Evolutionary conservation across 2,113 vertebrate species (phyloP).

Genomic region (Ctenomys sociabilis): DNA sequence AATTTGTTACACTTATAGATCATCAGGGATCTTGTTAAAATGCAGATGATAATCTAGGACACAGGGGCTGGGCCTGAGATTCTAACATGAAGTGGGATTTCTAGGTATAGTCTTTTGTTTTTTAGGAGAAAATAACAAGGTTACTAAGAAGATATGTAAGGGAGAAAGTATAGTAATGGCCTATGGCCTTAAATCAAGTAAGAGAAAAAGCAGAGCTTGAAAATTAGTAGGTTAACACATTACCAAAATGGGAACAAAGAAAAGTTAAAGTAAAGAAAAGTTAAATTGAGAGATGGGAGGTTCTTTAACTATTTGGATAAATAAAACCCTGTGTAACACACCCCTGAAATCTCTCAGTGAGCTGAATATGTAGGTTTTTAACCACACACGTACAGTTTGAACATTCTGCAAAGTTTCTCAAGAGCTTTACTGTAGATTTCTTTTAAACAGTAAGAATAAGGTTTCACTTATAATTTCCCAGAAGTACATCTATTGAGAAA

Average conservation of each 20-base stretch:
- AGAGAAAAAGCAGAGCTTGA: neutral
- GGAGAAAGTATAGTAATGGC: neutral
- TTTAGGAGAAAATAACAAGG: neutral
- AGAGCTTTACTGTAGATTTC: neutral
- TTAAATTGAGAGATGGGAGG: neutral
- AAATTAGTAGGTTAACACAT: neutral
- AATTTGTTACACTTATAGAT: neutral
- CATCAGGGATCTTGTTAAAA: neutral
- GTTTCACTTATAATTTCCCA: slow-evolving; percentile 51
- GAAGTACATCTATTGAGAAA: slow-evolving; percentile 36
- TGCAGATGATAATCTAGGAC: neutral
- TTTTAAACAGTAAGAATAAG: neutral
- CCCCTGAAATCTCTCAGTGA: neutral
- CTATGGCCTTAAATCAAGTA: neutral
- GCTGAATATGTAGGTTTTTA: neutral
- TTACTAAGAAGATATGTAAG: neutral
- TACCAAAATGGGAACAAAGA: neutral
- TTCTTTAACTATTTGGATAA: neutral
- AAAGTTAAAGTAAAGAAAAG: neutral
- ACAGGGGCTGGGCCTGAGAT: neutral
- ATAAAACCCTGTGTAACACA: neutral
- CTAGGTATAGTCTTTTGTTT: neutral
- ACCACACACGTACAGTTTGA: neutral
- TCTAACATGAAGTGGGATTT: neutral
- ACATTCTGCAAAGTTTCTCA: neutral